These are phyloP conservation scores for Scaptomyza hsui DNA, from an alignment of 1,140 invertebrate species.

Conservation along the genomic window DNA sequence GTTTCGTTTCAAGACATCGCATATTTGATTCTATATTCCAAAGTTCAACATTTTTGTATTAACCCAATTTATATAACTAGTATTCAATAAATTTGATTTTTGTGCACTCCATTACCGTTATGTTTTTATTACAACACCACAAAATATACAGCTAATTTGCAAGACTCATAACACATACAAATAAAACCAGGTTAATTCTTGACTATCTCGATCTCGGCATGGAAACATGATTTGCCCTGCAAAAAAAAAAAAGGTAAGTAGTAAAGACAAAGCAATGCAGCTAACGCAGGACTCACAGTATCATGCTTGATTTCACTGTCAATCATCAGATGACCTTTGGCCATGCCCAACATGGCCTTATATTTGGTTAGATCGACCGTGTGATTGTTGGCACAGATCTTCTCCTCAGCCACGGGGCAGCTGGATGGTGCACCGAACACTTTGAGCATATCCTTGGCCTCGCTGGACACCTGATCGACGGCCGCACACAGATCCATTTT, in stretches of 20 bases:
- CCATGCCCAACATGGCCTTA: constrained; percentile 77
- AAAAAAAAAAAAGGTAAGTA: not conserved
- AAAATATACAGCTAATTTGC: constrained; percentile 56
- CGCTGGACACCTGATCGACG: constrained; percentile 57
- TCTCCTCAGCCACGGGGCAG: constrained; percentile 76
- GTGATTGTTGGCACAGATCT: constrained; percentile 76
- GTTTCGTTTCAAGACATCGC: too few species aligned
- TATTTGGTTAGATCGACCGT: constrained; percentile 75
- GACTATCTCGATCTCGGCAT: constrained; percentile 74
- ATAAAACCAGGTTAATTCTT: constrained; percentile 52
- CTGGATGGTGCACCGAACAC: constrained; percentile 72
- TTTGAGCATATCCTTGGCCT: constrained; percentile 76
- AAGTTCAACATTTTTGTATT: too few species aligned
- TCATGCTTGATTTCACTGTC: constrained; percentile 76
- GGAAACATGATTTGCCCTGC: constrained; percentile 80
- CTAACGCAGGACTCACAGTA: constrained; percentile 60
- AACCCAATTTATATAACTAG: too few species aligned
- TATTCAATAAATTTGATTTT: too few species aligned
- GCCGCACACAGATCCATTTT: constrained; percentile 75
- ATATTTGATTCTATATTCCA: too few species aligned
- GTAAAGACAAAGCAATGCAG: not conserved
- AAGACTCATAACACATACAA: constrained; percentile 61
- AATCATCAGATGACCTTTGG: constrained; percentile 70
- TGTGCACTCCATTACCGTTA: constrained; percentile 60
- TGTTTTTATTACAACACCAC: constrained; percentile 54